phyloP scores from a whole-genome alignment of 2,113 vertebrate species.

The Rhineura floridana region DNA sequence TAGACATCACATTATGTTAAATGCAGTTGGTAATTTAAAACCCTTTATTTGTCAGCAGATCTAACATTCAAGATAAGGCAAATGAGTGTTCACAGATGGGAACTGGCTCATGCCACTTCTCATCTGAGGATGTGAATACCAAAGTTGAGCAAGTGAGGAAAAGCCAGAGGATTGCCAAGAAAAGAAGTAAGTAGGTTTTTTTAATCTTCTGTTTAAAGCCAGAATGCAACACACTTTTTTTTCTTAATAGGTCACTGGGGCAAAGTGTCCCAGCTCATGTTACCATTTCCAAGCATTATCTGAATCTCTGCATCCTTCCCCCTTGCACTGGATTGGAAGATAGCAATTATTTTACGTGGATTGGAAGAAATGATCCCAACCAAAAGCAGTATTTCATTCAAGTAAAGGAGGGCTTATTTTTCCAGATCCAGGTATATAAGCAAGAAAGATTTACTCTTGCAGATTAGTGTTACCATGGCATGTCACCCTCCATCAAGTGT shows the following conservation, averaged over 20 bases:
- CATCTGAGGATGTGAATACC: constrained; percentile 2
- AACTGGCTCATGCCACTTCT: neutral
- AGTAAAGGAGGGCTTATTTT: neutral
- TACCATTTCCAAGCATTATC: neutral
- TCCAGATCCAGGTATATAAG: neutral
- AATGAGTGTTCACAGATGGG: constrained; percentile 12
- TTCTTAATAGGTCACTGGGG: neutral
- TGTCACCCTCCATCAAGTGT: neutral
- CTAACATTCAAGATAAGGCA: constrained; percentile 44
- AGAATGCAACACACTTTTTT: neutral
- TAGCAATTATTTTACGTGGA: no score
- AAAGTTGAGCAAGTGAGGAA: constrained; percentile 45
- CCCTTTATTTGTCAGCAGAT: constrained; percentile 55
- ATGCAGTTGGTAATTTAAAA: constrained; percentile 46
- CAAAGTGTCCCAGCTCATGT: neutral
- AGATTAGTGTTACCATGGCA: neutral
- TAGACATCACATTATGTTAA: neutral
- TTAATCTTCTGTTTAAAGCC: constrained; percentile 22
- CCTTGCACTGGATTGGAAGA: neutral
- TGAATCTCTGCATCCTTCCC: neutral
- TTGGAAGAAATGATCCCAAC: neutral
- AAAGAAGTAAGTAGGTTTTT: constrained; percentile 61
- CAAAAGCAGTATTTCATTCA: neutral
- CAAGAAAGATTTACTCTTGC: neutral
- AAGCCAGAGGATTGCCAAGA: constrained; percentile 54